Evolutionary conservation across 2,797 vertebrate genomes (phyloP), one percentile per base, ranked within the genome.

Genomic region (Australoheros facetus): DNA sequence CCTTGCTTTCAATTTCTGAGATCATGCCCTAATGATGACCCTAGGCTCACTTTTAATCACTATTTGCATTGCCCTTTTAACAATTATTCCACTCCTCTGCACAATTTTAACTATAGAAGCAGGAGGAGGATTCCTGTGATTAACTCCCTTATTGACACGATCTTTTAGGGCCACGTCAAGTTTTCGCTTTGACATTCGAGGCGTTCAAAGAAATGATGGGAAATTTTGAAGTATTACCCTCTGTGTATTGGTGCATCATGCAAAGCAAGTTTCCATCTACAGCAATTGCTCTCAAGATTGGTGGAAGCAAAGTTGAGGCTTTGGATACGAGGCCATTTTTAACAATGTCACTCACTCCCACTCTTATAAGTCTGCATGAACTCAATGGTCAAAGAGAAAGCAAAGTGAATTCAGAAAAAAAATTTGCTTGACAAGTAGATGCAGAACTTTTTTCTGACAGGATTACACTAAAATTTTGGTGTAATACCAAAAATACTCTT

Each of bases 1-100:
- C 76, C 80, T 69, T 86, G 78, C 90, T 91, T 90, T 89, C 82
- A 76, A 75, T 91, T 88, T 91, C 80, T 85, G 88, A 93, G 89
- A 93, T 94, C 87, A 88, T 90, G 86, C 89, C 91, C 91, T 96
- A 95, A 96, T 94, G 92, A 95, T 93, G 92, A 95, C 95, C 91
- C 83, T 80, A 91, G 94, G 94, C 92, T 55, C 85, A 78, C 88
- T 94, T 95, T 91, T 93, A 94, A 94, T 95, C 93, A 94, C 90
- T 92, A 91, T 95, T 94, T 92, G 88, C 82, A 42, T 90, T 94
- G 93, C 82, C 94, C 93, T 95, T 96, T 91, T 85, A 91, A 91
- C 81, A 90, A 95, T 95, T 78, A 92, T 96, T 95, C 94, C 93
- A 93, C 89, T 93, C 79, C 82, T 85, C 77, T 94, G 92, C 93